Percentiles rank a stretch among this genome's conserved stretches.
phyloP scores from a whole-genome alignment of 37 sponge, comb jelly and placozoan species.

The Petrosia ficiformis region DNA sequence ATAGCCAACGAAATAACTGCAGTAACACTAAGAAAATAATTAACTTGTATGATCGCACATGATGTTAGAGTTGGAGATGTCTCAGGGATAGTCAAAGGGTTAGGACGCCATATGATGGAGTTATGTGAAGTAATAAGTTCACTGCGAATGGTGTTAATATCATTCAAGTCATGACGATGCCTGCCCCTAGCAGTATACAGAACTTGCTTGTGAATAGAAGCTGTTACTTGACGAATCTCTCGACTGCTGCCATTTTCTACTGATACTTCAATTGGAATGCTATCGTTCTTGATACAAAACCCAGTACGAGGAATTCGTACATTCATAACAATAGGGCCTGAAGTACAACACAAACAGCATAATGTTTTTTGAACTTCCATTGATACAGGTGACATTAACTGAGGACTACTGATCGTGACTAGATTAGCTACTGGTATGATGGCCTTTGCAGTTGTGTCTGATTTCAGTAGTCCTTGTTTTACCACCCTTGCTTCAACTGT shows the following conservation, averaged over 20 bases:
- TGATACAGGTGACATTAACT: neutral
- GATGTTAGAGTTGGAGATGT: constrained; percentile 8
- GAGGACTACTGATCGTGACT: constrained; percentile 17
- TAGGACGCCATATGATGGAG: neutral
- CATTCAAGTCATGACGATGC: neutral
- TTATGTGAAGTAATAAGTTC: neutral
- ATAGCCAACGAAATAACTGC: constrained; percentile 29
- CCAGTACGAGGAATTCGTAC: constrained; percentile 17
- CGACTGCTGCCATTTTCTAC: neutral
- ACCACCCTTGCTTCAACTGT: constrained; percentile 26
- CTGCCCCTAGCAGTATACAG: neutral
- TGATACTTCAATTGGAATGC: neutral
- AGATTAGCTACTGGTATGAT: constrained; percentile 3
- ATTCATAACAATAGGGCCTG: constrained; percentile 26
- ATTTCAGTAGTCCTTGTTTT: constrained; percentile 11
- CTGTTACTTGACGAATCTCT: neutral
- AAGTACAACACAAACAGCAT: constrained; percentile 28
- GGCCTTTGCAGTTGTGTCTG: neutral
- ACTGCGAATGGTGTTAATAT: neutral
- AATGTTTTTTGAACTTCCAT: constrained; percentile 1
- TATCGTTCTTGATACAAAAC: constrained; percentile 19
- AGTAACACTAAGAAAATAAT: constrained; percentile 16
- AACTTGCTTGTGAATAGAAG: neutral
- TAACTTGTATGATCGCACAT: constrained; percentile 28
- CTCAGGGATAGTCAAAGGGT: constrained; percentile 20